Evolutionary conservation across 2,113 vertebrate species (phyloP).

Genomic region (Sceloporus undulatus): DNA sequence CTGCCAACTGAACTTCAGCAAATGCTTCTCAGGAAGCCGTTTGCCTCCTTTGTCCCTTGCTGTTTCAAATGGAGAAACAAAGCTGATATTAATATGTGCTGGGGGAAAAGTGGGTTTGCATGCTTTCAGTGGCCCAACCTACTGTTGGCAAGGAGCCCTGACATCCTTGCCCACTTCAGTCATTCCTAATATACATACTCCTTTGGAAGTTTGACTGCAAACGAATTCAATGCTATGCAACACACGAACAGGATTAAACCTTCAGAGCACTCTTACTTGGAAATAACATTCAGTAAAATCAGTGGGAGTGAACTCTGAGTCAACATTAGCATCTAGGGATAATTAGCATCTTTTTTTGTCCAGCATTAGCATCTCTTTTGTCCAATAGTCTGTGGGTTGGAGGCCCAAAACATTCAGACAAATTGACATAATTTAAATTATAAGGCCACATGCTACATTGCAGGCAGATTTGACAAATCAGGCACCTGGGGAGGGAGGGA

Average conservation of each 20-base stretch:
- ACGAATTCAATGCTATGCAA: not conserved
- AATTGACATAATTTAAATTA: not conserved
- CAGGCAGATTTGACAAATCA: not conserved
- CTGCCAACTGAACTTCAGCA: not conserved
- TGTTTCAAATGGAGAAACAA: no score
- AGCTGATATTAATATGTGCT: no score
- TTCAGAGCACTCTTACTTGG: not conserved
- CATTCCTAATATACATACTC: not conserved
- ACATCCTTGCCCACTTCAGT: no score
- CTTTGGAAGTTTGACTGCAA: not conserved
- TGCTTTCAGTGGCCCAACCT: not conserved
- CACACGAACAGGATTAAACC: not conserved
- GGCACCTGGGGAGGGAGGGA: no score
- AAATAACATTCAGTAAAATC: not conserved
- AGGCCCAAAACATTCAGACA: not conserved
- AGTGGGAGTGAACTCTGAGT: not conserved
- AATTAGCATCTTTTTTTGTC: no score
- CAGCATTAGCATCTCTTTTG: not conserved
- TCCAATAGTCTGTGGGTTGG: not conserved
- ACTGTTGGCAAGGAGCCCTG: not conserved
- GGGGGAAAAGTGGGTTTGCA: not conserved
- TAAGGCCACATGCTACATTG: not conserved
- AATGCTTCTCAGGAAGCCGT: not conserved
- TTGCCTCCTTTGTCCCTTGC: not conserved
- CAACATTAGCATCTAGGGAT: not conserved